Evolutionary conservation across 1,140 invertebrate species (phyloP).

Genomic region (Fopius arisanus): DNA sequence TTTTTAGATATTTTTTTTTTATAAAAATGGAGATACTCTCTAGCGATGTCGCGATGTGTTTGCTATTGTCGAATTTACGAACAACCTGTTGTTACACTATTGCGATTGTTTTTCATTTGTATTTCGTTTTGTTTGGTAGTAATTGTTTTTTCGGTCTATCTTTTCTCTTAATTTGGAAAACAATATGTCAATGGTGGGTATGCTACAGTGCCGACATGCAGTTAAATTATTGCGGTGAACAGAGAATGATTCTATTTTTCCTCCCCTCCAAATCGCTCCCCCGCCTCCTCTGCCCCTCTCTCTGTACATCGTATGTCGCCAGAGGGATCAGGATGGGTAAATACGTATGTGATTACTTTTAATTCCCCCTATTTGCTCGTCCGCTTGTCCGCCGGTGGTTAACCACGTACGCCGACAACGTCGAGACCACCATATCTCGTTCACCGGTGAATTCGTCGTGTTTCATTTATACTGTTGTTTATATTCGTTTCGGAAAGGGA

Average conservation of each 20-base stretch:
- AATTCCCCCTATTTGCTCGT: constrained; percentile 52
- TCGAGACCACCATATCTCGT: constrained; percentile 20
- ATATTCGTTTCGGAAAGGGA: neutral
- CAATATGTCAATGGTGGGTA: neutral
- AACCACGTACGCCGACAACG: constrained; percentile 46
- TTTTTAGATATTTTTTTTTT: too few species aligned
- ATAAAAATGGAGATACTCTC: too few species aligned
- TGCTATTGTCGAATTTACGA: too few species aligned
- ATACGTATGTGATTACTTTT: constrained; percentile 61
- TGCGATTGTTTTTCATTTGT: too few species aligned
- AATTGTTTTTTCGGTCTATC: neutral
- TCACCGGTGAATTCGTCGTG: constrained; percentile 33
- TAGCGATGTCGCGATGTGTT: too few species aligned
- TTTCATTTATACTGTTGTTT: constrained; percentile 39
- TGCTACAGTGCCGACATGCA: neutral
- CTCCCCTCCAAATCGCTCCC: neutral
- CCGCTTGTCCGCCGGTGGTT: constrained; percentile 41
- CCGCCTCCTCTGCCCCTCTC: neutral
- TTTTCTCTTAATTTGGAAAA: neutral
- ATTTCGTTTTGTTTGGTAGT: neutral
- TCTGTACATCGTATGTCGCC: neutral
- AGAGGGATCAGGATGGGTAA: constrained; percentile 46
- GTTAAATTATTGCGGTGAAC: neutral
- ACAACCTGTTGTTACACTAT: too few species aligned
- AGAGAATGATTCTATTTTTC: constrained; percentile 6